Percentiles rank a stretch among this genome's conserved stretches.
These are phyloP conservation scores for Lophotis ruficrista DNA, from an alignment of 2,113 vertebrate species.

Conservation along the genomic window DNA sequence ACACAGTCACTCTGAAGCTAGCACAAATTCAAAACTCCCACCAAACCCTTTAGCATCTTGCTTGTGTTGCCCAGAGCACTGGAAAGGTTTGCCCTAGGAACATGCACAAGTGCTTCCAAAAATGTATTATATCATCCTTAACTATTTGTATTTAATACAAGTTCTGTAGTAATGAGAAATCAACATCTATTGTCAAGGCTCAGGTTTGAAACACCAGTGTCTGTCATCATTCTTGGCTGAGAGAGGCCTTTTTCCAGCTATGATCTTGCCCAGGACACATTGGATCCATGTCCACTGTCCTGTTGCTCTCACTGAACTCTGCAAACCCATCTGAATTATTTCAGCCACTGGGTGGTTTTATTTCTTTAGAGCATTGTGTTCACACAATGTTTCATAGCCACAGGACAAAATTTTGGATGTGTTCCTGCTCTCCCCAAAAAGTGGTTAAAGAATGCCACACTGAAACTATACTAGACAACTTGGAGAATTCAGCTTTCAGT, in stretches of 20 bases:
- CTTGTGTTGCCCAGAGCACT: not conserved
- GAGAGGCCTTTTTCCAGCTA: not conserved
- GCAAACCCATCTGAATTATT: not conserved
- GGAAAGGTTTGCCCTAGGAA: not conserved
- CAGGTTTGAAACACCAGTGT: not conserved
- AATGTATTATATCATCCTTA: not conserved
- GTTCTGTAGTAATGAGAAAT: not conserved
- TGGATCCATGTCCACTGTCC: no score
- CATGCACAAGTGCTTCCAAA: not conserved
- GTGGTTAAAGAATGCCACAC: not conserved
- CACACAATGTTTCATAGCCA: not conserved
- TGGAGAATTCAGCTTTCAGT: not conserved
- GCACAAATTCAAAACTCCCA: not conserved
- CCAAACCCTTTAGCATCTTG: not conserved
- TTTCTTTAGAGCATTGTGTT: not conserved
- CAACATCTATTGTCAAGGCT: fast-evolving
- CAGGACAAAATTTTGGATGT: not conserved
- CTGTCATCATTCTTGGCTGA: not conserved
- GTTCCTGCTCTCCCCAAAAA: not conserved
- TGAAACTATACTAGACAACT: not conserved
- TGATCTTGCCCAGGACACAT: fast-evolving
- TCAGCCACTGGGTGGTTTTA: not conserved
- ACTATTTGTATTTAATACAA: not conserved
- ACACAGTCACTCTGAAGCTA: not conserved
- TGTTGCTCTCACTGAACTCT: not conserved